Percentiles rank a stretch among this genome's conserved stretches.
Evolutionary conservation across 2,113 vertebrate species (phyloP).

Genomic region (Pristiophorus japonicus): DNA sequence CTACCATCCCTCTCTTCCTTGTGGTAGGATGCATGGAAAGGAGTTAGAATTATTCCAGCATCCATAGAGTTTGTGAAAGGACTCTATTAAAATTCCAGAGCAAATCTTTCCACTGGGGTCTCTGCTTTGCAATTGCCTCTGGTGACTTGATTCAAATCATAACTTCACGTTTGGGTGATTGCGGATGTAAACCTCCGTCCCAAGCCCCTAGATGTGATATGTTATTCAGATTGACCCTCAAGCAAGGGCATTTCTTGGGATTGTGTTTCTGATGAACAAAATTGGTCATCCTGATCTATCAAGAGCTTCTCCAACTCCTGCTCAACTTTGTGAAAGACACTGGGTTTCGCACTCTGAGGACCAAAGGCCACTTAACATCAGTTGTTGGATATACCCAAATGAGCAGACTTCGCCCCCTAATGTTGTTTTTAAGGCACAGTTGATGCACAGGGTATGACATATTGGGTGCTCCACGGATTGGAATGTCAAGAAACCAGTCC

Average conservation of each 20-base stretch:
- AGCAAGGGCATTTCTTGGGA: too few species aligned
- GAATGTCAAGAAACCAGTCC: neutral
- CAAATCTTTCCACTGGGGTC: neutral
- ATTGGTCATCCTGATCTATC: too few species aligned
- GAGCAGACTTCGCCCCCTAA: neutral
- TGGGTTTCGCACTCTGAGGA: neutral
- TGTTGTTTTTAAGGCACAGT: neutral
- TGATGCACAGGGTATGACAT: neutral
- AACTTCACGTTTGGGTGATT: neutral
- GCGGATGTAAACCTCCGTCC: too few species aligned
- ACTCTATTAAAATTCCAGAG: neutral
- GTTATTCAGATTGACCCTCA: too few species aligned
- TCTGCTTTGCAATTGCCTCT: neutral
- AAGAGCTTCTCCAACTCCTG: neutral
- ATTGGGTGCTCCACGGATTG: neutral
- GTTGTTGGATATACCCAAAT: neutral
- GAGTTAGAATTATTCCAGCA: neutral
- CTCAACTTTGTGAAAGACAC: neutral
- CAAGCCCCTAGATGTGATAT: too few species aligned
- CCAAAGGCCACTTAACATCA: neutral
- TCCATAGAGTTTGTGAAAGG: neutral
- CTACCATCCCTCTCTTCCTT: neutral
- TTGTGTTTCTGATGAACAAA: too few species aligned
- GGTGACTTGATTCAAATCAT: neutral
- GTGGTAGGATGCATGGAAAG: neutral